A percentile compares a stretch with the other conserved stretches of the same genome.
These are phyloP conservation scores for Heteronetta atricapilla DNA, from an alignment of 2,113 vertebrate species.

Conservation along the genomic window DNA sequence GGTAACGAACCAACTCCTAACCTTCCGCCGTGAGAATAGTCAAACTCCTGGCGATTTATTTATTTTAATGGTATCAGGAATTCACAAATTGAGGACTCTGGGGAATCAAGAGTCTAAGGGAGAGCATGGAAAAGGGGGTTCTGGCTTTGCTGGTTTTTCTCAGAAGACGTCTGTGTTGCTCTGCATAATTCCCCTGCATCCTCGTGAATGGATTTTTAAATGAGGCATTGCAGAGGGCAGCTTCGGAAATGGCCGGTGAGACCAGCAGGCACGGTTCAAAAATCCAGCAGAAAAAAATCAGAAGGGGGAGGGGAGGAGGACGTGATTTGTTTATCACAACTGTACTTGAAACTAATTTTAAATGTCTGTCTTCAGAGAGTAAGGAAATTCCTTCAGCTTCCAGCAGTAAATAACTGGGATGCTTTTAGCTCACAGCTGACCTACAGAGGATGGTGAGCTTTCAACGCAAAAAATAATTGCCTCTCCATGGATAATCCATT, in stretches of 20 bases:
- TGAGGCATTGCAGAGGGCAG: neutral
- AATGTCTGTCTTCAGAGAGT: constrained; percentile 23
- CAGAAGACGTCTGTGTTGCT: neutral
- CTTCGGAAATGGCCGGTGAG: neutral
- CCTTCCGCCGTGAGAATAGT: neutral
- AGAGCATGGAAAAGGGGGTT: neutral
- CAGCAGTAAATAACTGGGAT: constrained; percentile 56
- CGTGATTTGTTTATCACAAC: constrained; percentile 48
- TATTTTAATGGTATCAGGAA: neutral
- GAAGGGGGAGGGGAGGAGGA: neutral
- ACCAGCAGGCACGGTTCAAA: neutral
- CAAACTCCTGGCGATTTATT: neutral
- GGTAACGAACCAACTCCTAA: neutral
- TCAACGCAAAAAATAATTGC: neutral
- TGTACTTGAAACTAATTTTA: constrained; percentile 51
- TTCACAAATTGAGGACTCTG: neutral
- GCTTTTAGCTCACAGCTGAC: constrained; percentile 51
- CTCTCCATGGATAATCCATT: neutral
- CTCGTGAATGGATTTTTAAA: neutral
- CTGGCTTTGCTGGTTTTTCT: neutral
- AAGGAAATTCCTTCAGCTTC: constrained; percentile 57
- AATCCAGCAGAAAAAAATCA: neutral
- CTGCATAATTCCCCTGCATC: neutral
- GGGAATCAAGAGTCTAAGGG: neutral
- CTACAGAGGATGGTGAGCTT: neutral